Evolutionary conservation across 2,113 vertebrate species (phyloP), one percentile per base, ranked within the genome.

Genomic region (Platycercus adscitus): DNA sequence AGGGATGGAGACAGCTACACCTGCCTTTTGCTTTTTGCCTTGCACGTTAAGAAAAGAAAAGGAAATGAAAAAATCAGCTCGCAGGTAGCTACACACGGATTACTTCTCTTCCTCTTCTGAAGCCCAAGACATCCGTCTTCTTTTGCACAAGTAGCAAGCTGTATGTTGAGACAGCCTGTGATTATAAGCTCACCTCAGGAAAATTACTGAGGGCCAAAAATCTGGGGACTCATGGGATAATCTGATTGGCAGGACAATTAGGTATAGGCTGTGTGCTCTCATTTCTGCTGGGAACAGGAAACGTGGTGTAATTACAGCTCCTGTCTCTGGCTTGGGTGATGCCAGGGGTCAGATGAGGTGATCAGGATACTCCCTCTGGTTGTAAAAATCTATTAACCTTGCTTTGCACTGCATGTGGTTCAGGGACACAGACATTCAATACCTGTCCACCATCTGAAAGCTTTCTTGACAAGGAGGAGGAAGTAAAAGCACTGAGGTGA

Each of bases 331-430:
- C 66, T 75, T 37, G 53, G 33, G 58, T 53, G 88, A 43, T 46
- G 71, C 77, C 0, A 2, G n/a, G 58, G 89, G 93, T 96, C 37
- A 3, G 53, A 46, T 33, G 81, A 89, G 84, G 93, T 73, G 95
- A 87, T 93, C 66, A 77, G 85, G 86, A 77, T 86, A 65, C 63
- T 96, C 94, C 81, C 89, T 95, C 87, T 73, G 87, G 91, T 91
- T 11, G 7, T 82, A 77, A 94, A 89, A 97, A 96, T 87, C 94
- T 93, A 94, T 97, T 97, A 97, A 95, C 94, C 95, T 96, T 18
- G 7, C 81, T 93, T 91, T 82, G 66, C 93, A 79, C 81, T 29
- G 6, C 2, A 7, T 46, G 5, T 8, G 49, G 81, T 66, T 96
- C 75, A 69, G 76, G 55, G 63, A 1, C 52, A 43, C 71, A 89